phyloP scores from a whole-genome alignment of 2,113 vertebrate genomes.

The Indicator maculatus region DNA sequence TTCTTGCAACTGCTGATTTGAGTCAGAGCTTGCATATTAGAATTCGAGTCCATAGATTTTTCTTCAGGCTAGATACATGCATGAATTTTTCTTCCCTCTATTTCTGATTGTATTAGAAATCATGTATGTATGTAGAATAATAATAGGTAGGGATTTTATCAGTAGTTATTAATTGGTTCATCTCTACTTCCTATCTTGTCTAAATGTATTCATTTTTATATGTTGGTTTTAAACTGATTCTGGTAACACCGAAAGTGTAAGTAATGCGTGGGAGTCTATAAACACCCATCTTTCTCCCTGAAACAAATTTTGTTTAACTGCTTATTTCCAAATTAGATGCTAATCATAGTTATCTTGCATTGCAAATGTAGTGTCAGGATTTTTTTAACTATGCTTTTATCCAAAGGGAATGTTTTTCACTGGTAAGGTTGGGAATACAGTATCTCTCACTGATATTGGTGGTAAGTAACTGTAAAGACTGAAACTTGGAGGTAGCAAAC shows the following conservation, averaged over 20 bases:
- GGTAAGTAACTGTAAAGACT: background rate
- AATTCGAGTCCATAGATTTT: background rate
- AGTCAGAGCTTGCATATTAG: background rate
- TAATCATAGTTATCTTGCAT: background rate
- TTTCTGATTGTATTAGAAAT: background rate
- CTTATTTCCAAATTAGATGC: background rate
- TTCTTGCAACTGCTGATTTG: background rate
- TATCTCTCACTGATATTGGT: background rate
- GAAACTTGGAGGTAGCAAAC: background rate
- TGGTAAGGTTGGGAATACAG: background rate
- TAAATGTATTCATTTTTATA: slow-evolving; percentile 5
- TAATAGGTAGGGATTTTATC: background rate
- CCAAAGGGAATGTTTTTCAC: background rate
- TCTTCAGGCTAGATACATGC: background rate
- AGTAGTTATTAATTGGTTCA: background rate
- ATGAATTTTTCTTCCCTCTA: background rate
- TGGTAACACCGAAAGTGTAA: background rate
- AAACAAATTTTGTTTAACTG: background rate
- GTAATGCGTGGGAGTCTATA: background rate
- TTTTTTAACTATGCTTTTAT: background rate
- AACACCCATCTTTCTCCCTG: background rate
- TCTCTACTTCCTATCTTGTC: background rate
- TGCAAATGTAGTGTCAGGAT: background rate
- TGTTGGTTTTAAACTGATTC: background rate
- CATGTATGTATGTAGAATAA: background rate